These are phyloP conservation scores for Nipponia nippon DNA, from an alignment of 2,113 vertebrate genomes.

Conservation along the genomic window DNA sequence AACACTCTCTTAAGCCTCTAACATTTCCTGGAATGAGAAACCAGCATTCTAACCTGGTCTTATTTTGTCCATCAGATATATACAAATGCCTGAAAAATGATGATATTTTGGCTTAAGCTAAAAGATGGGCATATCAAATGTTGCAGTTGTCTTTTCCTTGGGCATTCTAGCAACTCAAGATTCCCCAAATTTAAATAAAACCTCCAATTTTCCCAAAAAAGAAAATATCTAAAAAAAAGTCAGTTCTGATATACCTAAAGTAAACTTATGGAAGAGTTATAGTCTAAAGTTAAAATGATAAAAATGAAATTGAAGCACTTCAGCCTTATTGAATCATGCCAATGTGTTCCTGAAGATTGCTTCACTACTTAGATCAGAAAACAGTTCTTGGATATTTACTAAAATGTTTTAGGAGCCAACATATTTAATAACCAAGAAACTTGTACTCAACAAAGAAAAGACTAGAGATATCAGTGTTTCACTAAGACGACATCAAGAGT, in stretches of 20 bases:
- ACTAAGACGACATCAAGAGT: background rate
- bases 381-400: background rate
- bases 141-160: background rate
- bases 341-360: background rate
- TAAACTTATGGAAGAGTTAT: background rate
- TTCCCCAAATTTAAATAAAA: background rate
- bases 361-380: background rate
- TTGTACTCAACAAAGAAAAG: background rate
- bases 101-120: background rate
- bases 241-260: background rate
- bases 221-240: background rate
- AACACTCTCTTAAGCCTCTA: background rate
- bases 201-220: background rate
- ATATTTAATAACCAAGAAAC: background rate
- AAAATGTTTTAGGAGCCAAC: background rate
- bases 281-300: background rate
- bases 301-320: background rate
- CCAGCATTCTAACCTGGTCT: background rate
- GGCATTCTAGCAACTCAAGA: background rate
- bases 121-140: background rate
- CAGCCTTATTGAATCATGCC: background rate
- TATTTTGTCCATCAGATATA: background rate
- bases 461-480: background rate
- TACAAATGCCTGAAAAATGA: background rate
- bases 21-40: background rate